phyloP scores from a whole-genome alignment of 2,113 vertebrate genomes.

The Callopanchax toddi region DNA sequence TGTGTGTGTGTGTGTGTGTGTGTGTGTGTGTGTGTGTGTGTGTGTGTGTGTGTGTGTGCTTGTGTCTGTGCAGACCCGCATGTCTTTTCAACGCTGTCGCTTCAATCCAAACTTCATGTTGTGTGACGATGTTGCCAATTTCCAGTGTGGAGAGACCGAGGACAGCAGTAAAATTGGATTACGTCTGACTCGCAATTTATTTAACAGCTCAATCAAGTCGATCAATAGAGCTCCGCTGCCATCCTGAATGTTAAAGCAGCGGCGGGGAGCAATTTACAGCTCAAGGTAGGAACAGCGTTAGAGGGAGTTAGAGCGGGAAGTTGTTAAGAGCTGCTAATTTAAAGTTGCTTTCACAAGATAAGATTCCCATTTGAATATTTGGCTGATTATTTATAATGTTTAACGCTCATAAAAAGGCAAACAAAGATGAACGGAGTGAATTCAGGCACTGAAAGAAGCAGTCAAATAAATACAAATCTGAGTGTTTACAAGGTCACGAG shows the following conservation, averaged over 20 bases:
- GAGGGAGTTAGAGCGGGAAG: constrained; percentile 1
- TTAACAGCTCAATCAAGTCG: constrained; percentile 68
- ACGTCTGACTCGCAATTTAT: constrained; percentile 55
- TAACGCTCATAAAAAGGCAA: background rate
- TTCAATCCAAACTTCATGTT: constrained; percentile 31
- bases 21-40: too few species aligned
- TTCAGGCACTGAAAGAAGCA: background rate
- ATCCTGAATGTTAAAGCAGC: constrained; percentile 46
- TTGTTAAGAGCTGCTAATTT: constrained; percentile 5
- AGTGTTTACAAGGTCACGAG: too few species aligned
- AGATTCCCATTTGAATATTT: background rate
- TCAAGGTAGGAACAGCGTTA: background rate
- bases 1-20: too few species aligned
- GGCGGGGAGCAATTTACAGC: background rate
- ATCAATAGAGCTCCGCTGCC: constrained; percentile 55
- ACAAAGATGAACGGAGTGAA: background rate
- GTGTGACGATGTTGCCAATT: constrained; percentile 36
- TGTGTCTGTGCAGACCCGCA: constrained; percentile 6
- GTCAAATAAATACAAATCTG: background rate
- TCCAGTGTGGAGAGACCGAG: constrained; percentile 30
- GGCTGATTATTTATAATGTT: background rate
- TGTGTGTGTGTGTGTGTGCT: too few species aligned
- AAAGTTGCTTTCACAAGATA: constrained; percentile 2
- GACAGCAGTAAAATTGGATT: constrained; percentile 52
- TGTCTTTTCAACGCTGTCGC: constrained; percentile 24